These are phyloP conservation scores for Laterallus jamaicensis DNA, from an alignment of 2,113 vertebrate genomes.

Conservation along the genomic window DNA sequence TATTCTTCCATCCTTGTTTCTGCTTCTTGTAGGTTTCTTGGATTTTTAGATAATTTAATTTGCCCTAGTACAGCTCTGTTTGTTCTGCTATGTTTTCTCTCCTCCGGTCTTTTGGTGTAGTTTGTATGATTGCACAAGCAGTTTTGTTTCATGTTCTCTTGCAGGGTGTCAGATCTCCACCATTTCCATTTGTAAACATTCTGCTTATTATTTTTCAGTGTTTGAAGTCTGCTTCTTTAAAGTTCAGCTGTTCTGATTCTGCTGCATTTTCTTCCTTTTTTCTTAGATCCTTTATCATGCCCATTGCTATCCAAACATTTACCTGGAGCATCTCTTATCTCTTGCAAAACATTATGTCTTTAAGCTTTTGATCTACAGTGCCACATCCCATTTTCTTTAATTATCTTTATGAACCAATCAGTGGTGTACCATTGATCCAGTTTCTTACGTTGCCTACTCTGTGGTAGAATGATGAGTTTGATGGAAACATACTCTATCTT, in stretches of 20 bases:
- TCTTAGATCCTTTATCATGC: background rate
- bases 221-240: background rate
- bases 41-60: background rate
- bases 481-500: background rate
- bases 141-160: background rate
- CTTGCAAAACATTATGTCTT: background rate
- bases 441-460: background rate
- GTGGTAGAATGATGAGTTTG: background rate
- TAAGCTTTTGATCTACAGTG: background rate
- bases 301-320: background rate
- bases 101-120: background rate
- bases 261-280: background rate
- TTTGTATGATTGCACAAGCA: background rate
- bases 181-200: background rate
- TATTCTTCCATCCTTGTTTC: background rate
- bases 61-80: background rate
- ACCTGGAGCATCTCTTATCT: background rate
- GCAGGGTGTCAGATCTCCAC: background rate
- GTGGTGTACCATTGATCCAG: background rate
- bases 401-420: background rate
- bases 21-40: background rate
- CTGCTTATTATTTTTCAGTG: background rate
- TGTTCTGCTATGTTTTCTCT: background rate
- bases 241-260: background rate
- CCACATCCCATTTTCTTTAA: background rate